Evolutionary conservation across 2,113 vertebrate species (phyloP), one percentile per base, ranked within the genome.

Genomic region (Corythornis cristatus): DNA sequence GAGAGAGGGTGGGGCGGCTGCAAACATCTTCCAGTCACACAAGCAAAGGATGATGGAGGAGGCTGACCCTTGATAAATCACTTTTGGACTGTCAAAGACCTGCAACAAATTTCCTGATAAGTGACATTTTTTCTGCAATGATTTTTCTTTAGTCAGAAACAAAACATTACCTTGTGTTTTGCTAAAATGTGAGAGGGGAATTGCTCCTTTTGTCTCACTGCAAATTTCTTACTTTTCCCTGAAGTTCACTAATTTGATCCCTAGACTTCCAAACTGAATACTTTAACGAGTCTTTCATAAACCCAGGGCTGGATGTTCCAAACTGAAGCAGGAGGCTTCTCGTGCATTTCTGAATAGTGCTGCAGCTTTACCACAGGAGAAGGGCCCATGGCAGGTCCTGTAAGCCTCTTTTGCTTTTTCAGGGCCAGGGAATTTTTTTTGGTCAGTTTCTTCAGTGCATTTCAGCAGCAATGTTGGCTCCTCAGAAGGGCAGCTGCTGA

Each of bases 91-190:
- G 46, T 46, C 90, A 90, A 60, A 91, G 42, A 88, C 57, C 48
- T 21, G n/a, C 64, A 92, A 61, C 51, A 50, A 46, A 72, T 70
- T 93, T 88, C 93, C 93, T 93, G 84, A 60, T 54, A 78, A 60
- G 81, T 1, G 5, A 84, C 66, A 83, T 91, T 92, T 94, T 92
- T 86, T 61, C 48, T 33, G 46, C n/a, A 67, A 66, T 93, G 65
- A 79, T 50, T 89, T 74, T 75, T 51, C 65, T 94, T 86, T 87
- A 93, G 66, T 87, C 85, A 94, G 90, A 91, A 91, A 78, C 9
- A 74, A 93, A 93, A 74, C 56, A 62, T 58, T 74, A 19, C 43
- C 29, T 60, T 25, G 8, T 74, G 80, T 81, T 77, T 83, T 75
- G 25, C 65, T 54, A 18, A 23, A 3, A 37, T 42, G 66, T 9